phyloP scores from a whole-genome alignment of 2,797 vertebrate genomes.

The Neomorphus geoffroyi region DNA sequence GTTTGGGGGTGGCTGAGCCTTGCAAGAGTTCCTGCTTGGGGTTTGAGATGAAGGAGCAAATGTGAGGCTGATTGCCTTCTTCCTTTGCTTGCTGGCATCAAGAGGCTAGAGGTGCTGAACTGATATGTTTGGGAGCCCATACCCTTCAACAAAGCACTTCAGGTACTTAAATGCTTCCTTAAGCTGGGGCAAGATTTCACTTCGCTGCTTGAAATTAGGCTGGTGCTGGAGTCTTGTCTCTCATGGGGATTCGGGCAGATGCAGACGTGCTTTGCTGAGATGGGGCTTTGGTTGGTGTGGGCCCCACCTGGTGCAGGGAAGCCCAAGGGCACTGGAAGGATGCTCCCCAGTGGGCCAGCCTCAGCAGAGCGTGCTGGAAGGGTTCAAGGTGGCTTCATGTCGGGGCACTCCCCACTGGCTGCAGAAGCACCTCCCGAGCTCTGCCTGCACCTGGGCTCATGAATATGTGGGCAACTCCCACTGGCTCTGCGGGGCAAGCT shows the following conservation, averaged over 20 bases:
- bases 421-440: not conserved
- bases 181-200: not conserved
- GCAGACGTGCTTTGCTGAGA: not conserved
- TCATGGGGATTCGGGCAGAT: not conserved
- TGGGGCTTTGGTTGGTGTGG: not conserved
- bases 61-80: not conserved
- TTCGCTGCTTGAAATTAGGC: not conserved
- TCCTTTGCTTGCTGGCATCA: not conserved
- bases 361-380: not conserved
- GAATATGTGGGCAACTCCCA: not conserved
- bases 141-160: conserved; percentile 19
- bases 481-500: not conserved
- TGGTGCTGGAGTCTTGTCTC: not conserved
- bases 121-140: not conserved
- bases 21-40: not conserved
- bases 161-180: conserved; percentile 17
- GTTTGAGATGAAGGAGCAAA: not conserved
- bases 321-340: not conserved
- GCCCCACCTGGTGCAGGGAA: not conserved
- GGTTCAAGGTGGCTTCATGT: not conserved
- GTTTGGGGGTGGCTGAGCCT: not conserved
- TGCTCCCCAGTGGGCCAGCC: not conserved
- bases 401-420: not conserved
- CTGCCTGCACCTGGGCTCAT: not conserved
- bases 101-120: not conserved